Evolutionary conservation across 2,888 invertebrate species (phyloP).

Genomic region (Meganola albula): DNA sequence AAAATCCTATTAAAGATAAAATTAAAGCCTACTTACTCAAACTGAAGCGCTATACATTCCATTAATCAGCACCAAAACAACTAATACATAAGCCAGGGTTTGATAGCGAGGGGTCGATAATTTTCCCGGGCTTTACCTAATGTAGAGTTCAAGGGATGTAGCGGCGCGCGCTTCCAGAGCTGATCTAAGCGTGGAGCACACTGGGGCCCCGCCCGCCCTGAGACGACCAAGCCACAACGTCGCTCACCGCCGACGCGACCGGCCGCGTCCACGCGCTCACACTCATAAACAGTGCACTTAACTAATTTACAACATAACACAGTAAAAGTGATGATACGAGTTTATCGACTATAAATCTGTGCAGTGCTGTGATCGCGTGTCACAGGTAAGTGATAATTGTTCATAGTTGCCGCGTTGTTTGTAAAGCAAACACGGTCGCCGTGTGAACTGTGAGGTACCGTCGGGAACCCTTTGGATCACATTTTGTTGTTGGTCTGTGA

Average conservation of each 20-base stretch:
- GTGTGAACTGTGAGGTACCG: conserved; percentile 38
- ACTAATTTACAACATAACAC: conserved; percentile 73
- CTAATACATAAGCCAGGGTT: conserved; percentile 1
- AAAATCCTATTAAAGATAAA: too few relatives aligned
- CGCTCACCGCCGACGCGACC: conserved; percentile 54
- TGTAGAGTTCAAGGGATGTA: conserved; percentile 43
- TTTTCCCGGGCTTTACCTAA: conserved; percentile 29
- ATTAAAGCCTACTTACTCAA: too few relatives aligned
- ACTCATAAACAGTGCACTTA: conserved; percentile 59
- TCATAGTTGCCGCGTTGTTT: conserved; percentile 64
- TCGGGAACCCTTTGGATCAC: conserved; percentile 51
- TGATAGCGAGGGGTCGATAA: conserved; percentile 28
- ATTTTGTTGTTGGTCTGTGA: conserved; percentile 45
- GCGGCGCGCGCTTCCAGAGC: conserved; percentile 48
- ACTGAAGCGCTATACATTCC: too few relatives aligned
- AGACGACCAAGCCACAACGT: conserved; percentile 41
- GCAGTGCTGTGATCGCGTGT: conserved; percentile 72
- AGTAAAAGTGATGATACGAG: conserved; percentile 75
- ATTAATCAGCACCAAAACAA: too few relatives aligned
- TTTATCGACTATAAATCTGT: conserved; percentile 75
- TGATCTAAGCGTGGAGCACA: conserved; percentile 28
- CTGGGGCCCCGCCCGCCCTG: conserved; percentile 60
- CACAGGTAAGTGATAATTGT: conserved; percentile 76
- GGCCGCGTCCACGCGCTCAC: conserved; percentile 50
- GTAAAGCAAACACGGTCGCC: conserved; percentile 52